Percentiles rank a stretch among this genome's conserved stretches.
Evolutionary conservation across 1,140 invertebrate genomes (phyloP).

Genomic region (Tribolium madens): DNA sequence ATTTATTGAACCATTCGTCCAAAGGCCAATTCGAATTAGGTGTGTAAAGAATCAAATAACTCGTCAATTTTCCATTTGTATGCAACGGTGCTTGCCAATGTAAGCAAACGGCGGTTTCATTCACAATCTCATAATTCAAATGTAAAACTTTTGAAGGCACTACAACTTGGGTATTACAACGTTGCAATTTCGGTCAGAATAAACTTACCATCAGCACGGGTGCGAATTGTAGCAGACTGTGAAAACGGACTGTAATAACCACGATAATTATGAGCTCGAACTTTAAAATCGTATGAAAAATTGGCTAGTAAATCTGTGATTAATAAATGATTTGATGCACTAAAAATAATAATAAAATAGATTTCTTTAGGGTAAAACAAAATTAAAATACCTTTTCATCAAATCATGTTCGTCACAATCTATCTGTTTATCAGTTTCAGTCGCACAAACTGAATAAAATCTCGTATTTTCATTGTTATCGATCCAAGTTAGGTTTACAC

Average conservation of each 20-base stretch:
- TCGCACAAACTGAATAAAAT: conserved; percentile 56
- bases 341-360: not conserved
- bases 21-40: conserved; percentile 55
- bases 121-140: conserved; percentile 56
- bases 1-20: conserved; percentile 54
- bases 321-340: conserved; percentile 52
- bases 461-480: conserved; percentile 49
- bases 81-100: conserved; percentile 55
- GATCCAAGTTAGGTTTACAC: conserved; percentile 51
- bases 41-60: conserved; percentile 59
- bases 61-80: conserved; percentile 52
- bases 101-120: conserved; percentile 56
- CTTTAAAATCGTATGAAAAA: conserved; percentile 73
- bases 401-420: conserved; percentile 55
- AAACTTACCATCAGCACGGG: conserved; percentile 56
- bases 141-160: conserved; percentile 59
- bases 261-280: conserved; percentile 63
- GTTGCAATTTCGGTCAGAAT: not conserved
- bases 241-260: conserved; percentile 52
- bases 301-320: conserved; percentile 71
- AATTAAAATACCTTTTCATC: conserved; percentile 60
- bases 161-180: no score
- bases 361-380: not conserved
- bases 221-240: conserved; percentile 51
- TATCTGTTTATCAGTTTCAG: conserved; percentile 44